Percentiles rank a stretch among this genome's conserved stretches.
phyloP scores from a whole-genome alignment of 1,140 invertebrate genomes.

The Vanessa tameamea region DNA sequence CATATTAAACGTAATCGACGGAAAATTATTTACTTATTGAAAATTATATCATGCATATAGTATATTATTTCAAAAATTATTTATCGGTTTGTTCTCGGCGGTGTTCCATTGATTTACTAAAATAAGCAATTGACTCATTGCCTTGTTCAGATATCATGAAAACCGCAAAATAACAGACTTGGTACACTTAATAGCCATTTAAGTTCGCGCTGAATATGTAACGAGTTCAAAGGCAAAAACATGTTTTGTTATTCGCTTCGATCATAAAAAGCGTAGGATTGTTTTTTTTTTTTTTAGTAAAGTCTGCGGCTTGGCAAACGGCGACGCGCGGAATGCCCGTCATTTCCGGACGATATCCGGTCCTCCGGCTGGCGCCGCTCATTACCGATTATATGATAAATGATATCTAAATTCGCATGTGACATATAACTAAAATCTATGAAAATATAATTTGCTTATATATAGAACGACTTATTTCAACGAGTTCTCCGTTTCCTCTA shows the following conservation, averaged over 20 bases:
- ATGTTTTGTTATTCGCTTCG: slow-evolving; percentile 38
- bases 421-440: slow-evolving; percentile 2
- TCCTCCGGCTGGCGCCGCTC: slow-evolving; percentile 53
- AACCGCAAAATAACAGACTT: slow-evolving; percentile 32
- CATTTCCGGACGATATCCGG: slow-evolving; percentile 79
- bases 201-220: slow-evolving; percentile 32
- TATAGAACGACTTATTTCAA: not conserved
- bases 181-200: slow-evolving; percentile 25
- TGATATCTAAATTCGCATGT: slow-evolving; percentile 20
- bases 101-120: slow-evolving; percentile 9
- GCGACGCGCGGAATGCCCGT: slow-evolving; percentile 74
- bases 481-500: slow-evolving; percentile 34
- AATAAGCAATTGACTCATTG: slow-evolving; percentile 23
- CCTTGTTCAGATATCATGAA: slow-evolving; percentile 15
- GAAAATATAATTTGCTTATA: slow-evolving; percentile 8
- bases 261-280: slow-evolving; percentile 34
- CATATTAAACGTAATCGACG: slow-evolving; percentile 41
- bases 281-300: slow-evolving; percentile 51
- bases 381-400: slow-evolving; percentile 47
- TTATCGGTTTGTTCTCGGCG: slow-evolving; percentile 6
- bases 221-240: slow-evolving; percentile 31
- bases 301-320: slow-evolving; percentile 60
- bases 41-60: slow-evolving; percentile 2
- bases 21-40: slow-evolving; percentile 20
- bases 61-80: not conserved